Evolutionary conservation across 2,888 invertebrate species (phyloP).

Genomic region (Drosophila multiciliata): DNA sequence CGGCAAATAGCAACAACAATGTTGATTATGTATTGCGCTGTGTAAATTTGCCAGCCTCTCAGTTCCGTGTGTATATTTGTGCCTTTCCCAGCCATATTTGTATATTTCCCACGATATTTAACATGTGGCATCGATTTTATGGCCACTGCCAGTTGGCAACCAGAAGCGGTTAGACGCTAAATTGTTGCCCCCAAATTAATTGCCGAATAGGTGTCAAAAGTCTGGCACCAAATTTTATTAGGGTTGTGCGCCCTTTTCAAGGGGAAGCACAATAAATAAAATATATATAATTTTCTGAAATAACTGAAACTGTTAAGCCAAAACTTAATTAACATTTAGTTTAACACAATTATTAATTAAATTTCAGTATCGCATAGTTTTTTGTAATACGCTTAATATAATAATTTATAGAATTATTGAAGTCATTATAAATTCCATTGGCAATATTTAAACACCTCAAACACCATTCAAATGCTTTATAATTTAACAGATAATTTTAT

Average conservation of each 20-base stretch:
- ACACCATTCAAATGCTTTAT: neutral
- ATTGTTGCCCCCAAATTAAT: constrained; percentile 47
- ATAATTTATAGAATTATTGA: neutral
- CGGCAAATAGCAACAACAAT: constrained; percentile 28
- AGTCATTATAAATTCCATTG: constrained; percentile 6
- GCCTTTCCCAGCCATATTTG: constrained; percentile 36
- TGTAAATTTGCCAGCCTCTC: constrained; percentile 58
- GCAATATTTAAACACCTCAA: neutral
- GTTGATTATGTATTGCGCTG: constrained; percentile 68
- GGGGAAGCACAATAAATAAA: neutral
- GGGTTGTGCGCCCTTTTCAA: neutral
- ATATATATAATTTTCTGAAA: neutral
- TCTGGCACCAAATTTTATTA: constrained; percentile 7
- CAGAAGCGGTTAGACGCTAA: constrained; percentile 20
- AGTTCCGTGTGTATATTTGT: constrained; percentile 17
- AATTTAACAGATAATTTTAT: constrained; percentile 17
- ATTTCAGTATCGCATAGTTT: neutral
- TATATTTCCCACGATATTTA: constrained; percentile 78
- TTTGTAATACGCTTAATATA: neutral
- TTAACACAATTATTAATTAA: no score
- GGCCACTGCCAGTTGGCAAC: constrained; percentile 31
- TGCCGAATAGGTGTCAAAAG: constrained; percentile 52
- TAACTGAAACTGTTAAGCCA: neutral
- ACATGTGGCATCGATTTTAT: constrained; percentile 78
- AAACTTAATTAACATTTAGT: neutral